Evolutionary conservation across 2,113 vertebrate species (phyloP).

Genomic region (Brachyhypopomus gauderio): DNA sequence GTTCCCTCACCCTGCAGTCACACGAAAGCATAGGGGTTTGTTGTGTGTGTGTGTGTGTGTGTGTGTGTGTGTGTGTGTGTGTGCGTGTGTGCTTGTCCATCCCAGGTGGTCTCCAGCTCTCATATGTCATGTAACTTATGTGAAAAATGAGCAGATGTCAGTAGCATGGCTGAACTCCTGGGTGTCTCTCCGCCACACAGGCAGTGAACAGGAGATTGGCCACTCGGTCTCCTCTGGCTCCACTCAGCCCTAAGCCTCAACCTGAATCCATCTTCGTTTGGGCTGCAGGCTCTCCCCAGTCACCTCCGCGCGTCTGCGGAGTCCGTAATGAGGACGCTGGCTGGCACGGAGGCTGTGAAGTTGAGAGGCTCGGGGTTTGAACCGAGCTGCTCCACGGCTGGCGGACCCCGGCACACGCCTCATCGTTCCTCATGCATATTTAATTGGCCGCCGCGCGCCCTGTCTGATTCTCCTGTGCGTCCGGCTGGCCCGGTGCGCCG

Average conservation of each 20-base stretch:
- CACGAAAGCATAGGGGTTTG: conserved; percentile 10
- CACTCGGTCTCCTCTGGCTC: background rate
- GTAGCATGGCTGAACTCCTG: background rate
- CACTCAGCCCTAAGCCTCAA: too few species aligned
- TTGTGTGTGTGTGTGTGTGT: background rate
- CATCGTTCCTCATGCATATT: conserved; percentile 25
- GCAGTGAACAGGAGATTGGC: background rate
- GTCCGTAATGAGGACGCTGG: too few species aligned
- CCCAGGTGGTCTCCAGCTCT: background rate
- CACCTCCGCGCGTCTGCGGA: too few species aligned
- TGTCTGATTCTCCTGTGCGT: background rate
- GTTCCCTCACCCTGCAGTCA: background rate
- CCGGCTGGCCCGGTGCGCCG: background rate
- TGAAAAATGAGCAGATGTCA: conserved; percentile 16
- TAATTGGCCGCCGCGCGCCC: background rate
- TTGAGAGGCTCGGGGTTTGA: background rate
- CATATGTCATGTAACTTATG: background rate
- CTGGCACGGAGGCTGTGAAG: background rate
- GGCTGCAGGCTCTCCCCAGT: too few species aligned
- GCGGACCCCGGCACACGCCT: background rate
- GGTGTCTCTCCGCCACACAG: background rate
- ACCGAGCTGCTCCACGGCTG: background rate
- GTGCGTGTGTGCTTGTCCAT: background rate
- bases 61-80: too few species aligned
- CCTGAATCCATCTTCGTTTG: too few species aligned